Base-by-base conservation (phyloP, 2,113 vertebrate genomes). In the Mesembrinibis cayennensis region DNA sequence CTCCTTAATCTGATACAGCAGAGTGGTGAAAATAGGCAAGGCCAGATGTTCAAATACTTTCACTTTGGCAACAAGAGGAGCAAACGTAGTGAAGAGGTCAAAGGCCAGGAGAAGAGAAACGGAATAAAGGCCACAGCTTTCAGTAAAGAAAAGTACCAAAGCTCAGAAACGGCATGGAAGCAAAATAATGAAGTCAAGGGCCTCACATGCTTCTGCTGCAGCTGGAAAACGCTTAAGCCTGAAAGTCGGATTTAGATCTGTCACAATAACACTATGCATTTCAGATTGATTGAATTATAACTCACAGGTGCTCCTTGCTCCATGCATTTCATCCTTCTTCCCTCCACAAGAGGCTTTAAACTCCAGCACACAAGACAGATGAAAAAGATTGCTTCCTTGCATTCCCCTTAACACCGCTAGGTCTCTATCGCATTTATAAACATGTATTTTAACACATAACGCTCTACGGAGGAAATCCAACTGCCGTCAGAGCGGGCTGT, bases 1-100 rank as follows among this genome's bases (percentile, higher is more conserved):
- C 95, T 98, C 96, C 85, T 98, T 98, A 98, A 98, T 97, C 97
- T 93, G 92, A 98, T 97, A 80, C 90, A 94, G 87, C 62, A 90
- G 84, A 80, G 67, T 56, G 88, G 97, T 49, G 81, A 87, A 90
- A 93, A 95, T 58, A 83, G 97, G 97, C 96, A 97, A 97, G 96
- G 98, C 98, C 97, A 98, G 96, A 98, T 98, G 97, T 97, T 97
- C 95, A 97, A 94, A 96, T 70, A 78, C 89, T 90, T 97, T 98
- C 96, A 96, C 97, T 98, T 96, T 96, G 97, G 97, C 97, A 98
- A 97, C 93, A 77, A 91, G 96, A 95, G 93, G 96, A 90, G 94
- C 67, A 90, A 98, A 94, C 4, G 16, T 83, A 97, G 47, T 32
- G 82, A 79, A 89, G 88, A 96, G 97, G 97, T 98, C 97, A 97